Evolutionary conservation across 2,888 invertebrate species (phyloP).

Genomic region (Koerneria pararmatus): DNA sequence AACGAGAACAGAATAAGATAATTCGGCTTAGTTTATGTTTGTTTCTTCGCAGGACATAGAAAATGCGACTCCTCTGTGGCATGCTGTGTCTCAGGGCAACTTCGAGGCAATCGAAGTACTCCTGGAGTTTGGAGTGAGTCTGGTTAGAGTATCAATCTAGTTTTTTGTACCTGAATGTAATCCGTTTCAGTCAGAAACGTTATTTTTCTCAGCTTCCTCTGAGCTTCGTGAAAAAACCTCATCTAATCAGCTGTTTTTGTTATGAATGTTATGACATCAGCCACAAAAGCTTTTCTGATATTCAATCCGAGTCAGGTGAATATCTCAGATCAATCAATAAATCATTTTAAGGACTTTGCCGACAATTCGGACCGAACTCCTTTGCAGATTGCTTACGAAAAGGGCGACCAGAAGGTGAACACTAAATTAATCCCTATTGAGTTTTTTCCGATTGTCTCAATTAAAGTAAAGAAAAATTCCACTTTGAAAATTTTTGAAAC

Average conservation of each 20-base stretch:
- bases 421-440: too few relatives aligned
- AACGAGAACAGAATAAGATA: neutral
- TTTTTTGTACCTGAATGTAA: too few relatives aligned
- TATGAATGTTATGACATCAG: too few relatives aligned
- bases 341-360: conserved; percentile 7
- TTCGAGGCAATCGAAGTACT: conserved; percentile 6
- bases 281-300: too few relatives aligned
- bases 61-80: conserved; percentile 10
- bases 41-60: conserved; percentile 7
- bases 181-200: too few relatives aligned
- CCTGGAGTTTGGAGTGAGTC: conserved; percentile 1
- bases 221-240: too few relatives aligned
- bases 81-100: conserved; percentile 7
- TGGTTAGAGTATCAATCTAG: neutral
- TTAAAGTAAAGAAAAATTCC: too few relatives aligned
- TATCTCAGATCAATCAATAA: neutral
- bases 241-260: neutral
- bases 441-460: too few relatives aligned
- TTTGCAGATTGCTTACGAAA: neutral
- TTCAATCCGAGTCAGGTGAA: neutral
- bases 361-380: conserved; percentile 15
- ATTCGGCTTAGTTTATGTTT: neutral
- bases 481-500: too few relatives aligned
- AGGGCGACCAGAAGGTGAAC: too few relatives aligned
- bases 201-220: too few relatives aligned